These are phyloP conservation scores for Philaethria dido DNA, from an alignment of 2,888 invertebrate genomes.

Conservation along the genomic window DNA sequence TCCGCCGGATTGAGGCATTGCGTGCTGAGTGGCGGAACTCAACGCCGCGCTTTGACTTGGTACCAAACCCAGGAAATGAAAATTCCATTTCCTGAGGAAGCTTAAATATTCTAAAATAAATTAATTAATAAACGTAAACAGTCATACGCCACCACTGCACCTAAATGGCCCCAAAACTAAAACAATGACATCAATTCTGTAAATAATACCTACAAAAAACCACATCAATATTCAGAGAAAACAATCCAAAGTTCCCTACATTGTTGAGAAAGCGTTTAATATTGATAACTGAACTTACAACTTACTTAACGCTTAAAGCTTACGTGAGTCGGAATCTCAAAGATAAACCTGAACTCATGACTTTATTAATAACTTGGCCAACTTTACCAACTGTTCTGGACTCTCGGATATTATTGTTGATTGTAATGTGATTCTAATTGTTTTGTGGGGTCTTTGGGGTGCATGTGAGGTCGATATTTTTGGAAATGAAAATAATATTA, in stretches of 20 bases:
- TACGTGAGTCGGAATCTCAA: conserved; percentile 20
- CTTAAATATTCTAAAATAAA: too few species aligned
- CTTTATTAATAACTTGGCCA: conserved; percentile 26
- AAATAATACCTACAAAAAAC: too few species aligned
- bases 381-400: conserved; percentile 17
- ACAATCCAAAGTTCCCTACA: conserved; percentile 15
- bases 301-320: conserved; percentile 24
- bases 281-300: conserved; percentile 18
- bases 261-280: conserved; percentile 19
- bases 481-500: too few species aligned
- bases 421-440: neutral
- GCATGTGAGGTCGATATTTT: neutral
- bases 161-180: too few species aligned
- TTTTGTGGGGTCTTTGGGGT: neutral
- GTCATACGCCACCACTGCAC: too few species aligned
- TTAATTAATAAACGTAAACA: too few species aligned
- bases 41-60: too few species aligned
- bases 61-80: too few species aligned
- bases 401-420: conserved; percentile 4
- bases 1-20: too few species aligned
- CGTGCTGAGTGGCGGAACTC: too few species aligned
- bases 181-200: too few species aligned
- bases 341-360: conserved; percentile 22
- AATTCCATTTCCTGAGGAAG: too few species aligned
- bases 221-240: conserved; percentile 12